Conservation (phyloP, 1,140 invertebrate genomes). For the Drosophila lacertosa region DNA sequence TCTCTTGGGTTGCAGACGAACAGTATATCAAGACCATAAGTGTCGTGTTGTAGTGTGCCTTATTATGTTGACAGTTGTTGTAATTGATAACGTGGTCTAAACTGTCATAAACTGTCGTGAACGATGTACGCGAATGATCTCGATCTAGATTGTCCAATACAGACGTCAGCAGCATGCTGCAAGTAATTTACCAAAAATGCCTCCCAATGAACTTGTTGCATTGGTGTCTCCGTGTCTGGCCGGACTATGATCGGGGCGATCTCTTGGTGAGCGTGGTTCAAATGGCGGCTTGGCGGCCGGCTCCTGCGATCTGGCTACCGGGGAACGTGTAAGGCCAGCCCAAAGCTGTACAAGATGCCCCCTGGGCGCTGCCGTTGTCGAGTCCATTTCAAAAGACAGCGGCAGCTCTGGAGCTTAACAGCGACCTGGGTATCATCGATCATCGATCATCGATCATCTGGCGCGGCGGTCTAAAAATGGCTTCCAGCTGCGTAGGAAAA, state of each 20-base stretch:
- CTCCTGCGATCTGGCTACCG: slow-evolving; percentile 14
- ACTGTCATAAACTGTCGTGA: slow-evolving; percentile 77
- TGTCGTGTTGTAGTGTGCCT: slow-evolving; percentile 38
- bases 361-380: slow-evolving; percentile 65
- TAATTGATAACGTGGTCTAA: slow-evolving; percentile 71
- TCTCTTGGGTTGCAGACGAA: slow-evolving; percentile 6
- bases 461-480: slow-evolving; percentile 76
- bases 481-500: slow-evolving; percentile 82
- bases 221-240: slow-evolving; percentile 14
- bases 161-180: slow-evolving; percentile 70
- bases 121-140: slow-evolving; percentile 51
- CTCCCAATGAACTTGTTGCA: slow-evolving; percentile 70
- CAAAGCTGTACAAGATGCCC: slow-evolving; percentile 77
- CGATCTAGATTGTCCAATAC: slow-evolving; percentile 79
- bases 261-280: slow-evolving; percentile 20
- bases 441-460: slow-evolving; percentile 72
- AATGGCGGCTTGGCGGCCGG: not conserved
- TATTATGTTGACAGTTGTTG: slow-evolving; percentile 70
- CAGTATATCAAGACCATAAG: slow-evolving; percentile 18
- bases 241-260: slow-evolving; percentile 18
- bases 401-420: slow-evolving; percentile 34
- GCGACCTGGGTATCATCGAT: slow-evolving; percentile 80
- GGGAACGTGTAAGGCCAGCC: slow-evolving; percentile 66
- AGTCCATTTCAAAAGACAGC: slow-evolving; percentile 52
- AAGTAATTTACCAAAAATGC: slow-evolving; percentile 79